These are phyloP conservation scores for Drosophila ohnishii DNA, from an alignment of 1,140 invertebrate species.

Conservation along the genomic window DNA sequence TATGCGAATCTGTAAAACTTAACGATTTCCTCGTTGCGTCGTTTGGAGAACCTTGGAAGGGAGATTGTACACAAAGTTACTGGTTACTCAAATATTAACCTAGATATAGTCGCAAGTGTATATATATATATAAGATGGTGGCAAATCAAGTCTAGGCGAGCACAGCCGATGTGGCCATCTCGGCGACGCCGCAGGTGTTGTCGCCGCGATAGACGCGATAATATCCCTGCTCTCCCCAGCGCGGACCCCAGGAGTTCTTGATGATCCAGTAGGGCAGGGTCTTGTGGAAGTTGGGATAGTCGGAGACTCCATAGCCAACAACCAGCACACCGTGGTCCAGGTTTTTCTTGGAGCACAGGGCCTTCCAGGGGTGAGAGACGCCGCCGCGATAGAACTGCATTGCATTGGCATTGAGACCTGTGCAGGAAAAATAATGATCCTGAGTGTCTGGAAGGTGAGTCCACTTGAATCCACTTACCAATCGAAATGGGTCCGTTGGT, in stretches of 20 bases:
- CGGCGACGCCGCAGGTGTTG: constrained; percentile 96
- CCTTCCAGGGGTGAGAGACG: constrained; percentile 96
- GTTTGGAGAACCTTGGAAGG: constrained; percentile 26
- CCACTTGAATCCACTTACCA: constrained; percentile 84
- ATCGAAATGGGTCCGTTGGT: constrained; percentile 98
- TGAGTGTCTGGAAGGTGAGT: not conserved
- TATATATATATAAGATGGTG: constrained; percentile 25
- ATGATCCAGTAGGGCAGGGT: constrained; percentile 95
- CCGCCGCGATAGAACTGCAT: constrained; percentile 99
- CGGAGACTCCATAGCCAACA: constrained; percentile 94
- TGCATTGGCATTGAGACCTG: constrained; percentile 96
- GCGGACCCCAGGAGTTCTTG: constrained; percentile 95
- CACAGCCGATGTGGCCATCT: constrained; percentile 94
- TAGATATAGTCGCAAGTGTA: constrained; percentile 50
- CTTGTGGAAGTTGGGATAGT: constrained; percentile 91
- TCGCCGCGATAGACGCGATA: constrained; percentile 97
- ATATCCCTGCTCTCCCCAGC: constrained; percentile 95
- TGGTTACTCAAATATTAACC: constrained; percentile 51
- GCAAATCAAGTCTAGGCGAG: constrained; percentile 70
- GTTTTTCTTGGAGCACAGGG: constrained; percentile 91
- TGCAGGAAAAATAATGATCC: not conserved
- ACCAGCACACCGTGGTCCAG: constrained; percentile 97
- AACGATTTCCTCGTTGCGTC: constrained; percentile 26
- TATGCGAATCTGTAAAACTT: constrained; percentile 26
- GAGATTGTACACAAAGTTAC: constrained; percentile 45